Percentiles rank a stretch among this genome's conserved stretches.
Evolutionary conservation across 2,888 invertebrate genomes (phyloP).

Genomic region (Spisula solida): DNA sequence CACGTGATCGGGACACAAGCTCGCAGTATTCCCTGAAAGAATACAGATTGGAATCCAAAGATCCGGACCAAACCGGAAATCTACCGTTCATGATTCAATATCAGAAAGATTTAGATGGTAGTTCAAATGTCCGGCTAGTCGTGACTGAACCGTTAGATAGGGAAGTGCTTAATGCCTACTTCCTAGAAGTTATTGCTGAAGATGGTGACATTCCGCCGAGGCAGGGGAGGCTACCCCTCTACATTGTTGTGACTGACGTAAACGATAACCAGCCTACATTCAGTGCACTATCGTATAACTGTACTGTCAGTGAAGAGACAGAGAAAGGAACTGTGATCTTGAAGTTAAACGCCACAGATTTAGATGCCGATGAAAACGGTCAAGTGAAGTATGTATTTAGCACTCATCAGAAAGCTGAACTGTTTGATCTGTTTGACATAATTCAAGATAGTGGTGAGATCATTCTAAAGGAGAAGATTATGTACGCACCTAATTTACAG

Average conservation of each 20-base stretch:
- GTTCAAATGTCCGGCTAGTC: constrained; percentile 73
- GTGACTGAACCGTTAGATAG: constrained; percentile 76
- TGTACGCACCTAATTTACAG: constrained; percentile 74
- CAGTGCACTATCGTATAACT: constrained; percentile 65
- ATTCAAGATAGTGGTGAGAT: constrained; percentile 78
- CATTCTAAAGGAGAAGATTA: constrained; percentile 73
- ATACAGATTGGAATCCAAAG: constrained; percentile 69
- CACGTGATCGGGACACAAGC: constrained; percentile 75
- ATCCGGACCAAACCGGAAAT: constrained; percentile 26
- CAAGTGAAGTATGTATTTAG: constrained; percentile 88
- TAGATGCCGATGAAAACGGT: constrained; percentile 94
- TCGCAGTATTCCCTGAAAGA: constrained; percentile 70
- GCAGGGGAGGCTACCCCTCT: constrained; percentile 70
- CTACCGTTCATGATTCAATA: constrained; percentile 75
- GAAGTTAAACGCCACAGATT: constrained; percentile 93
- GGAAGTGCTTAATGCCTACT: constrained; percentile 74
- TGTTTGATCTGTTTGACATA: constrained; percentile 75
- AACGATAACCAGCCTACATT: constrained; percentile 79
- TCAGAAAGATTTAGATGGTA: constrained; percentile 75
- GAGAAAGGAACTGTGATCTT: constrained; percentile 65
- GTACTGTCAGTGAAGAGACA: constrained; percentile 72
- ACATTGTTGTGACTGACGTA: constrained; percentile 73
- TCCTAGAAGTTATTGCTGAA: constrained; percentile 74
- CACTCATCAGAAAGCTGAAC: constrained; percentile 75
- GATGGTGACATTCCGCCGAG: constrained; percentile 76